Base-by-base conservation (phyloP, 2,888 invertebrate genomes). In the Arenicola marina region DNA sequence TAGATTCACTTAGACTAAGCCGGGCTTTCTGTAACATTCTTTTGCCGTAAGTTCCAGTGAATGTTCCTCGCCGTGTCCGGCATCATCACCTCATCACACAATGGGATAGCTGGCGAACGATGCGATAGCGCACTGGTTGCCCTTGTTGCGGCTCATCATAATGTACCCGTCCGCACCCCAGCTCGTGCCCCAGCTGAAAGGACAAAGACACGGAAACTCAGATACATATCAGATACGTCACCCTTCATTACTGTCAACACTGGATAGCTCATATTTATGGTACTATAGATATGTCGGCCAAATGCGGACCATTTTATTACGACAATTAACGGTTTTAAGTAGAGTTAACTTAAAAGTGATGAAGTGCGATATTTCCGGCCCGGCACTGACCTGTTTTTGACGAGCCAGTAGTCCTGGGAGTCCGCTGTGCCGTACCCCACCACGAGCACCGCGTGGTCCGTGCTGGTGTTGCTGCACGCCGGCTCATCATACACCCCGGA, bases 121-220 rank as follows among this genome's bases (percentile, higher is more conserved):
- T 59, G 95, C 94, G 82, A 95, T 89, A 75, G 95, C 95, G 83
- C 95, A 95, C 80, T 90, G 88, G 84, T 95, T 95, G 34, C 90
- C 76, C 75, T 86, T 87, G 85, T 95, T 93, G 74, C 95, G 88
- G 32, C 91, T 87, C 90, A 95, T 93, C 85, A 90, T 90, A 76
- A 95, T 90, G 86, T 91, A 95, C 45, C 95, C 95, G 4, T 89
- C 80, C 54, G 89, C 87, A 38, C 95, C 95, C 95, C 94, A 95
- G 18, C 85, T 80, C 68, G 85, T 83, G 18, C 91, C 89, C 92
- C 92, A 92, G 51, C 91, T 92, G 85, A 4, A 62, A 48, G 11
- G 18, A 15, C 18, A 15, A 18, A 18, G 38, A 38, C 11, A 38
- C 11, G 11, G 38, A 38, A 38, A 11, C 11, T 38, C 11, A 38